Base-by-base conservation (phyloP, 2,113 vertebrate species). In the Scartelaos histophorus region DNA sequence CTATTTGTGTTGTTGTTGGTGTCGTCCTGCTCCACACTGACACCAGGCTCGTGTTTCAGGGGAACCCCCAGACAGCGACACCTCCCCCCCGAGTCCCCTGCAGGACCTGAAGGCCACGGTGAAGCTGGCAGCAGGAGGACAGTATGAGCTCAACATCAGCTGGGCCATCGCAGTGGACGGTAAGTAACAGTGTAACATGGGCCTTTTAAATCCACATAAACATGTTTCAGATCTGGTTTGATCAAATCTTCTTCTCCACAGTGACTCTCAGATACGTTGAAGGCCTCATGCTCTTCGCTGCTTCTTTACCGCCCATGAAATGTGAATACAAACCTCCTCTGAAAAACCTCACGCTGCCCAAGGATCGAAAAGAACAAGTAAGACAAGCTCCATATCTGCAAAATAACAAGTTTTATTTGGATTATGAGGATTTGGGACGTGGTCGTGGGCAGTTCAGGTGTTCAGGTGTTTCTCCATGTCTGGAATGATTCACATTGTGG, bases 161-260 rank as follows among this genome's bases (percentile, higher is more conserved):
- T 95, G 94, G 95, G 86, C 79, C 11, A 80, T 95, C 70, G 89
- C 85, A 51, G 83, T 89, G 67, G 93, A 95, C 73, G 90, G 94
- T 95, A 84, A 74, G 80, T 85, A 29, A 29, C 4, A 29, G 29
- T 4, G 4, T 29, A 29, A 29, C 4, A 29, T 29, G 29, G 29
- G 29, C 29, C 29, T 4, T 29, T 29, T 29, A 29, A 29, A 29
- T 29, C 2, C 29, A 2, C 4, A 29, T 29, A 29, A 4, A 29
- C 29, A 46, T 46, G 3, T 46, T 46, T 12, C 12, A 46, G 11
- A 46, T 13, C 45, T 46, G 45, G 45, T 47, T 47, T 47, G 13
- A 15, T 47, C 15, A 13, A 47, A 3, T 16, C 19, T 3, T 25
- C 13, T 76, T 34, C 82, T 24, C 84, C 84, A 25, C 71, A 92